Percentiles rank a stretch among this genome's conserved stretches.
Evolutionary conservation across 1,140 invertebrate genomes (phyloP).

Genomic region (Littorina saxatilis): DNA sequence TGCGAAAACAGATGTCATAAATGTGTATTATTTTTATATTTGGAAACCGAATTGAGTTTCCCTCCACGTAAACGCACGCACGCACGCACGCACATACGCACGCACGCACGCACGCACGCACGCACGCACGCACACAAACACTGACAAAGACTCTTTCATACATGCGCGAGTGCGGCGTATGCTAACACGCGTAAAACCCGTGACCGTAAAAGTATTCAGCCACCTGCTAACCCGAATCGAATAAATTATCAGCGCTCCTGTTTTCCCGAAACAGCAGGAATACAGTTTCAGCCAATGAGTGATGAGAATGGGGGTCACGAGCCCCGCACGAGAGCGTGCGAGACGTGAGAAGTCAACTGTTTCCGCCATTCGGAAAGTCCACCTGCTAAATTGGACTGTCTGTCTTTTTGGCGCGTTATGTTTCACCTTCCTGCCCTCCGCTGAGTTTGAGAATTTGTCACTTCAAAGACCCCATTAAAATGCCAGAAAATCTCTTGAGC

Average conservation of each 20-base stretch:
- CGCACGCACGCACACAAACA: too few species aligned
- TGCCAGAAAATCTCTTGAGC: not conserved
- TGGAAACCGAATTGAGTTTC: too few species aligned
- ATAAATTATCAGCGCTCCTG: not conserved
- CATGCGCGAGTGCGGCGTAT: too few species aligned
- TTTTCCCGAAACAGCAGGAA: not conserved
- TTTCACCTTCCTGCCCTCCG: not conserved
- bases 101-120: too few species aligned
- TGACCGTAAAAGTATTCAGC: not conserved
- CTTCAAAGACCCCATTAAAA: constrained; percentile 34
- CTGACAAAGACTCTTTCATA: too few species aligned
- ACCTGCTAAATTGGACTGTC: constrained; percentile 11
- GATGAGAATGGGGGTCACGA: constrained; percentile 3
- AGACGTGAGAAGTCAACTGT: not conserved
- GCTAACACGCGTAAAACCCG: too few species aligned
- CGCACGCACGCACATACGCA: too few species aligned
- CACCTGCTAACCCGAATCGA: not conserved
- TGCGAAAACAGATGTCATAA: too few species aligned
- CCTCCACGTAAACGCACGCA: too few species aligned
- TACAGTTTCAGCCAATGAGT: not conserved
- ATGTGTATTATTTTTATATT: too few species aligned
- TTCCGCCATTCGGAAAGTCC: not conserved
- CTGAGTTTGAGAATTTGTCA: constrained; percentile 29
- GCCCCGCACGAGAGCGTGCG: not conserved
- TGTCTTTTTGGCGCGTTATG: not conserved